phyloP scores from a whole-genome alignment of 2,888 invertebrate species.

The Mongoloraphidia duomilia region DNA sequence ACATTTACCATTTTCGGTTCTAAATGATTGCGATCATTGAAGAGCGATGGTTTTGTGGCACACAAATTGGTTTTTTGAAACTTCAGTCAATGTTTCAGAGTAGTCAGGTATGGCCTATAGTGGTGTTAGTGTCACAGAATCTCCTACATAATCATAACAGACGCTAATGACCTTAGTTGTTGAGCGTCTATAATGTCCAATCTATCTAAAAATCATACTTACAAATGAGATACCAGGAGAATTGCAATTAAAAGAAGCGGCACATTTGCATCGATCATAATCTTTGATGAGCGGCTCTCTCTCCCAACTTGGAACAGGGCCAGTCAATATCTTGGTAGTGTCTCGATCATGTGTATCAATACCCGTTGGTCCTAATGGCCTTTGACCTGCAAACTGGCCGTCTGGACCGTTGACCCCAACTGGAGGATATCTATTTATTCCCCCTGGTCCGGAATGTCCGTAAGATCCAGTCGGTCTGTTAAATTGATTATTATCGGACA shows the following conservation, averaged over 20 bases:
- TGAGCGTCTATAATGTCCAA: not conserved
- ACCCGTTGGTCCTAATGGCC: not conserved
- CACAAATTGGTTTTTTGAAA: not conserved
- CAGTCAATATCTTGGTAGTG: slow-evolving; percentile 22
- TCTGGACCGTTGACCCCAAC: not conserved
- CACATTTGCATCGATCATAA: slow-evolving; percentile 35
- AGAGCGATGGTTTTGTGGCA: not conserved
- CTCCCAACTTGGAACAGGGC: slow-evolving; percentile 29
- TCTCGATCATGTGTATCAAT: slow-evolving; percentile 8
- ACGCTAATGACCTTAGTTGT: no score
- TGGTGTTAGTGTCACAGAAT: not conserved
- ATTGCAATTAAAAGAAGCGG: slow-evolving; percentile 38
- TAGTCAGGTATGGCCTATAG: not conserved
- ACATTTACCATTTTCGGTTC: slow-evolving; percentile 5
- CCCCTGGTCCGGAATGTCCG: not conserved
- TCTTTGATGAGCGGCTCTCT: slow-evolving; percentile 25
- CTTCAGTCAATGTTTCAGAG: not conserved
- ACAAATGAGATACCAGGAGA: slow-evolving; percentile 38
- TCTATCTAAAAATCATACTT: slow-evolving; percentile 15
- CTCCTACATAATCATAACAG: no score
- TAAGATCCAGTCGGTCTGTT: not conserved
- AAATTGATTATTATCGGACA: slow-evolving; percentile 6
- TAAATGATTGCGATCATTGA: not conserved
- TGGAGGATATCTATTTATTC: not conserved
- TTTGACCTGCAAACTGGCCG: not conserved